These are phyloP conservation scores for Telmatochromis sp. DNA, from an alignment of 2,113 vertebrate species.

Conservation along the genomic window DNA sequence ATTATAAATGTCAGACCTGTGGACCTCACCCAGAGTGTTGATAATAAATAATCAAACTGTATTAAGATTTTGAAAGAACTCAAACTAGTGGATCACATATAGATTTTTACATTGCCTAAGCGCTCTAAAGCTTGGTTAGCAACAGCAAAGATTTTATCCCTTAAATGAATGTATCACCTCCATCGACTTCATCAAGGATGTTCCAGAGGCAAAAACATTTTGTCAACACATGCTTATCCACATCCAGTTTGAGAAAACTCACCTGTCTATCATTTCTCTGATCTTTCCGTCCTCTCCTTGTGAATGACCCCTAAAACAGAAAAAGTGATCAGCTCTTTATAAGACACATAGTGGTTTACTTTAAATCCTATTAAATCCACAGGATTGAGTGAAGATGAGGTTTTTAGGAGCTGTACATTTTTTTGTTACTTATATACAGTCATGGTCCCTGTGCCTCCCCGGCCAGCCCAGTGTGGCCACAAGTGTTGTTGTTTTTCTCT, in stretches of 20 bases:
- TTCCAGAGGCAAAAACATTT: not conserved
- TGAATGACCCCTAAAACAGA: slow-evolving; percentile 81
- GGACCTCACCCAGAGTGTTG: not conserved
- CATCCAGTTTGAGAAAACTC: not conserved
- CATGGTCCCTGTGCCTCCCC: too few relatives aligned
- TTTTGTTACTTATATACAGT: not conserved
- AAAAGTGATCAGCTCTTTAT: not conserved
- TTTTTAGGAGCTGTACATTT: not conserved
- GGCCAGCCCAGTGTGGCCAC: too few relatives aligned
- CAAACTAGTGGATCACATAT: not conserved
- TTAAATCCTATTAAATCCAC: not conserved
- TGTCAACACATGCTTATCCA: not conserved
- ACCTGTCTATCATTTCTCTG: slow-evolving; percentile 92
- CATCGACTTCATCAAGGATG: not conserved
- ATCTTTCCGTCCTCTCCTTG: slow-evolving; percentile 70
- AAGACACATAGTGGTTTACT: not conserved
- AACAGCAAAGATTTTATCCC: not conserved
- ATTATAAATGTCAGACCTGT: not conserved
- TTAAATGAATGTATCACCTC: not conserved
- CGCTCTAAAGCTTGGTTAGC: not conserved
- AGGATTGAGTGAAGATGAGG: not conserved
- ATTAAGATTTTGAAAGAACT: not conserved
- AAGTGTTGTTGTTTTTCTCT: too few relatives aligned
- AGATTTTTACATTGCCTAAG: not conserved
- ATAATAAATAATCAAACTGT: not conserved